A percentile compares a stretch with the other conserved stretches of the same genome.
Evolutionary conservation across 2,888 invertebrate genomes (phyloP).

Genomic region (Machimus atricapillus): DNA sequence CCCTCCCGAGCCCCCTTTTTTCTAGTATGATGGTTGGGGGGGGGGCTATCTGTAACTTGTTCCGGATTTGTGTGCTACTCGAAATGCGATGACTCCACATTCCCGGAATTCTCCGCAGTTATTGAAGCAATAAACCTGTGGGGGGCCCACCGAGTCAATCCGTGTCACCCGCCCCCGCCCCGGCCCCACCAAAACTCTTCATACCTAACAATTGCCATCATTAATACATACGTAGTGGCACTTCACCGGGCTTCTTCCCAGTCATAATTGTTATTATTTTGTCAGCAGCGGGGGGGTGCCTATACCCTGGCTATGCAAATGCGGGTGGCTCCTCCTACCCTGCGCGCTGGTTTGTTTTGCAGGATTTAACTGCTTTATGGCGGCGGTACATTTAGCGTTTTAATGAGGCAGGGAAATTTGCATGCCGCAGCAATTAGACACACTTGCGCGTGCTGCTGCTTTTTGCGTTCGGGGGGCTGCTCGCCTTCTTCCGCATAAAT

Average conservation of each 20-base stretch:
- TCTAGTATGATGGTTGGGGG: neutral
- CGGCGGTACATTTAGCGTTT: conserved; percentile 23
- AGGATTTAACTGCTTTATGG: conserved; percentile 17
- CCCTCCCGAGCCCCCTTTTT: too few species aligned
- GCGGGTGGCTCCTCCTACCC: neutral
- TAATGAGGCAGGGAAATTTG: conserved; percentile 28
- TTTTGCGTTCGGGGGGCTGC: neutral
- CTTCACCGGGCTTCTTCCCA: neutral
- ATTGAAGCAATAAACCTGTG: conserved; percentile 16
- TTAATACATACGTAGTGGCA: neutral
- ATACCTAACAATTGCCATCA: conserved; percentile 7
- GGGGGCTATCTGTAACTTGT: neutral
- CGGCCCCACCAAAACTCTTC: neutral
- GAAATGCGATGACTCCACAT: conserved; percentile 17
- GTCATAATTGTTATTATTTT: conserved; percentile 30
- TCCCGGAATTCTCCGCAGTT: neutral
- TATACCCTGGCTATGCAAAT: conserved; percentile 5
- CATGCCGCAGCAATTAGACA: conserved; percentile 31
- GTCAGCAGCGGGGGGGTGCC: neutral
- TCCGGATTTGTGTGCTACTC: neutral
- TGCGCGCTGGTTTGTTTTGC: neutral
- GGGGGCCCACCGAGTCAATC: neutral
- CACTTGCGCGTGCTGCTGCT: conserved; percentile 3
- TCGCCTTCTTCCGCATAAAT: neutral
- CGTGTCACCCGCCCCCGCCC: neutral